Evolutionary conservation across 2,797 vertebrate species (phyloP), one percentile per base, ranked within the genome.

Genomic region (Coregonus suidteri): DNA sequence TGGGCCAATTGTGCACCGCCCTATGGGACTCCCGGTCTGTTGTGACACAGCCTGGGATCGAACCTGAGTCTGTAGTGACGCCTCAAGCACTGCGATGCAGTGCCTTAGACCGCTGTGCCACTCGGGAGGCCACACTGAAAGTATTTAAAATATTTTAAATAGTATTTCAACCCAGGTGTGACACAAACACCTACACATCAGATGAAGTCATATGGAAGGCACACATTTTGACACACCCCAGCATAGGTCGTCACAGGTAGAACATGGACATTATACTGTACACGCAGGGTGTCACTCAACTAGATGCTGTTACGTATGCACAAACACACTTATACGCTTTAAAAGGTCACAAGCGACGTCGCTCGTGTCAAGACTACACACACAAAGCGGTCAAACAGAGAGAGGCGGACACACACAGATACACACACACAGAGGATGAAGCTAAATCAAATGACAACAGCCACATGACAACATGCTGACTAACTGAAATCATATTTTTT

Each of bases 171-270:
- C 41, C 41, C 41, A 47, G 2, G 41, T 47, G 41, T 11, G 41
- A 31, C 47, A 52, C 41, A 70, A 13, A 73, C 71, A 56, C 31
- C 31, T n/a, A 53, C 71, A n/a, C n/a, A 31, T 31, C 47, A 72
- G 34, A 47, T 30, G 2, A 47, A 53, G 68, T 70, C 37, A 25
- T 51, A n/a, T 2, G 54, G 6, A 56, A 70, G 37, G 9, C 37
- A 70, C 68, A 70, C 4, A n/a, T 16, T 68, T 18, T 47, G 41
- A 47, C 41, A 47, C 2, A 47, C 2, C 41, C 41, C 41, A 47
- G 4, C 3, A 15, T 2, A 15, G 31, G 66, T 34, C 3, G 15
- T 47, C 41, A 47, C 9, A 3, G 41, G 41, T 11, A 47, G 41
- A 47, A 47, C 9, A 47, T 47, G 41, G 41, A 47, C 9, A 47